Percentiles rank a stretch among this genome's conserved stretches.
These are phyloP conservation scores for Tichodroma muraria DNA, from an alignment of 2,113 vertebrate species.

Conservation along the genomic window DNA sequence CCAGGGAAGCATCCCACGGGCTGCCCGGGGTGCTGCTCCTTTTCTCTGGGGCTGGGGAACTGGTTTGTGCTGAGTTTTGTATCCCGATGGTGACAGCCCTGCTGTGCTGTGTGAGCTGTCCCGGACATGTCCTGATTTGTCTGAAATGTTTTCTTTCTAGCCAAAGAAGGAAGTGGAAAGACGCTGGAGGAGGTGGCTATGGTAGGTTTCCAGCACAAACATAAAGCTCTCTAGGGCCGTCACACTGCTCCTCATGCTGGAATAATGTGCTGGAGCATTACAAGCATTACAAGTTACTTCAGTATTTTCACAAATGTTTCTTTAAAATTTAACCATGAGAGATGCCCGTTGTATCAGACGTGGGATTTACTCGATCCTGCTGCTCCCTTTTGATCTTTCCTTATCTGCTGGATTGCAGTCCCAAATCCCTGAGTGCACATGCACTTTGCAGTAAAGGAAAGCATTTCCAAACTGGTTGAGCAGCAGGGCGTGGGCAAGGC, in stretches of 20 bases:
- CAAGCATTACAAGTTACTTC: not conserved
- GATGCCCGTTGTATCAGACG: fast-evolving
- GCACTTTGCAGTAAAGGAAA: fast-evolving
- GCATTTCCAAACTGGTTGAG: not conserved
- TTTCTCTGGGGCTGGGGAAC: not conserved
- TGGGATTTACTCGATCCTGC: fast-evolving
- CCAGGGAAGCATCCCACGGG: fast-evolving
- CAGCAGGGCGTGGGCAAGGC: fast-evolving
- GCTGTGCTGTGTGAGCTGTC: fast-evolving
- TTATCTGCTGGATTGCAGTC: not conserved
- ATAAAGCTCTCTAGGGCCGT: fast-evolving
- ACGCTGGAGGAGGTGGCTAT: constrained; percentile 57
- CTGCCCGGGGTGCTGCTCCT: fast-evolving
- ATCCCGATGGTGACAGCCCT: fast-evolving
- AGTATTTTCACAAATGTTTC: not conserved
- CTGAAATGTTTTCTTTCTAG: constrained; percentile 19
- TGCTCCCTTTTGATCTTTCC: not conserved
- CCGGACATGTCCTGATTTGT: fast-evolving
- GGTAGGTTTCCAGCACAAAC: constrained; percentile 12
- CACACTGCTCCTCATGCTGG: fast-evolving
- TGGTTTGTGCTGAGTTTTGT: not conserved
- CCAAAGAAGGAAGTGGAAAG: constrained; percentile 55
- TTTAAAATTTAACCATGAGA: not conserved
- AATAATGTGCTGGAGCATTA: fast-evolving
- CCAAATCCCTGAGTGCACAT: no score